These are phyloP conservation scores for Capreolus pygargus DNA, from an alignment of 2,113 vertebrate species.

Conservation along the genomic window DNA sequence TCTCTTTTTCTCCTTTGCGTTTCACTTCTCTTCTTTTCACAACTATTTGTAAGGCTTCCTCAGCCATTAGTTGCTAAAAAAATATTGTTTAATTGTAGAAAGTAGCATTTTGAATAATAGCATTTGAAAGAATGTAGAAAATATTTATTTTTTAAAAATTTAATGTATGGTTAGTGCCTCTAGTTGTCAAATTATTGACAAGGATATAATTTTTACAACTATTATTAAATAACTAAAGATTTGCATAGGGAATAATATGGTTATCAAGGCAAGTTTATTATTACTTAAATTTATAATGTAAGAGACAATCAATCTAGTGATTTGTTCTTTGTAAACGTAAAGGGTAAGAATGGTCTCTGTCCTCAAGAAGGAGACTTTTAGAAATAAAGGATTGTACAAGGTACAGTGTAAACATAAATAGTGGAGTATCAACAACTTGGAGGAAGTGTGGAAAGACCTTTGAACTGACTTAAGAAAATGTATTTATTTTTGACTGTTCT, in stretches of 20 bases:
- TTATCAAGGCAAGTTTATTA: neutral
- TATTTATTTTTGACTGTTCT: neutral
- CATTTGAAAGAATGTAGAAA: neutral
- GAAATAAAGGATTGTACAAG: neutral
- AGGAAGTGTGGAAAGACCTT: neutral
- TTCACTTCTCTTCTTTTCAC: neutral
- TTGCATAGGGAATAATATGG: neutral
- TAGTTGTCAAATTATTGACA: neutral
- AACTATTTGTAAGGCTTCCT: neutral
- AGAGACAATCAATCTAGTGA: neutral
- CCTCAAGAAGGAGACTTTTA: neutral
- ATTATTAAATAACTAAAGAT: neutral
- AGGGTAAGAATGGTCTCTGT: neutral
- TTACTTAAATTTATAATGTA: neutral
- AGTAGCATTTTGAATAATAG: neutral
- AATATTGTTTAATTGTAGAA: neutral
- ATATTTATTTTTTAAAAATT: neutral
- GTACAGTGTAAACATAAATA: neutral
- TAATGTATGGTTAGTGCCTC: neutral
- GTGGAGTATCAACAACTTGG: neutral
- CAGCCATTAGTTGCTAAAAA: neutral
- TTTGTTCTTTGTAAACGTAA: neutral
- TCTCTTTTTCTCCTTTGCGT: neutral
- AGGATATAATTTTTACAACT: neutral
- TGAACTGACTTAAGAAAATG: neutral